phyloP scores from a whole-genome alignment of 2,113 vertebrate genomes.

The Puffinus mauretanicus region DNA sequence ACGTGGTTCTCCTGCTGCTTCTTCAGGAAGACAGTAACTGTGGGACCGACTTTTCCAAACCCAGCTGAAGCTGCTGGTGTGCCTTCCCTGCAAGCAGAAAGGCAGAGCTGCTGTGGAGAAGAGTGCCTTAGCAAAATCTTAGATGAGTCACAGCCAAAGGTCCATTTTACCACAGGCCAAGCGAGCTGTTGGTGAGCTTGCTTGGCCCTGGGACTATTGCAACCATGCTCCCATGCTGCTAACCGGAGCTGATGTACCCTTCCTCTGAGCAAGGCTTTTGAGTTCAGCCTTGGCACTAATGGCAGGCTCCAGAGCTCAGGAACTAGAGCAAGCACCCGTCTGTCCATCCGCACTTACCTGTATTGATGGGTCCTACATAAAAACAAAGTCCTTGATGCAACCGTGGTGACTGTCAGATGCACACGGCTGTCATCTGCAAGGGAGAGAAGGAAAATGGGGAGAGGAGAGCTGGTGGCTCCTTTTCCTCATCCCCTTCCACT shows the following conservation, averaged over 20 bases:
- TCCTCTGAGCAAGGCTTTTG: neutral
- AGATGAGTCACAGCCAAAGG: neutral
- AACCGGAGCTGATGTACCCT: neutral
- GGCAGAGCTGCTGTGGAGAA: neutral
- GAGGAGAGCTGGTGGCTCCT: accelerated
- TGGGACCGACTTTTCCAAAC: neutral
- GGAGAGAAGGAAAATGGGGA: neutral
- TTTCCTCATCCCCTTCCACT: neutral
- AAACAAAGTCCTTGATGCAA: neutral
- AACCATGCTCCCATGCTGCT: neutral
- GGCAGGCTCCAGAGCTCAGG: neutral
- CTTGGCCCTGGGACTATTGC: neutral
- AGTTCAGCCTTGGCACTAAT: neutral
- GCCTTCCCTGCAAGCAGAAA: neutral
- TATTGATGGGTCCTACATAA: neutral
- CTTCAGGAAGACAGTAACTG: neutral
- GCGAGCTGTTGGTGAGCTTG: neutral
- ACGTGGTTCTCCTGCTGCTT: neutral
- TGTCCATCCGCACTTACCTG: neutral
- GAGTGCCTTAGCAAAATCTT: neutral
- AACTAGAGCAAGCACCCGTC: neutral
- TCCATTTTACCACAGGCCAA: neutral
- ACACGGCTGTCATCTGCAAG: neutral
- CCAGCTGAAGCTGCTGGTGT: neutral
- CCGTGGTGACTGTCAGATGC: neutral